Conservation (phyloP, 2,113 vertebrate genomes). For the Rhineura floridana region DNA sequence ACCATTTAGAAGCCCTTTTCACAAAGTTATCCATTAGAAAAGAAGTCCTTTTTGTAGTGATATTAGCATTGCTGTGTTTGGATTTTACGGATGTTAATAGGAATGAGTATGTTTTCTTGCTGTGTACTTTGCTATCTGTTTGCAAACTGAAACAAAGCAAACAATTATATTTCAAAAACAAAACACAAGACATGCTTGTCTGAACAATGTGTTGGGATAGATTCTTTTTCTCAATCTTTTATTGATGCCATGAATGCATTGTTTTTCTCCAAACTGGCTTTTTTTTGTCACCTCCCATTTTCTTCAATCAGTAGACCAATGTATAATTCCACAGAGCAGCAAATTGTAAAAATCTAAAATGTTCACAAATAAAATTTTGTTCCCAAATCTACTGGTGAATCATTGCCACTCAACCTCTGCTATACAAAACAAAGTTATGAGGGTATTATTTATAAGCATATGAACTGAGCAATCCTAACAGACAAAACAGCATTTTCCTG, state of each 20-base stretch:
- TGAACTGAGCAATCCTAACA: neutral
- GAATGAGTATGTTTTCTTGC: conserved; percentile 57
- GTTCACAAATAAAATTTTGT: conserved; percentile 71
- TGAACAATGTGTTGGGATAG: conserved; percentile 59
- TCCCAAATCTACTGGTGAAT: conserved; percentile 54
- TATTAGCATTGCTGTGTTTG: conserved; percentile 35
- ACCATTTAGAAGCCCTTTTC: conserved; percentile 42
- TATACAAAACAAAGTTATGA: conserved; percentile 17
- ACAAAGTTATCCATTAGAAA: conserved; percentile 34
- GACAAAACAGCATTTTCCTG: neutral
- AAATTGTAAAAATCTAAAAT: conserved; percentile 62
- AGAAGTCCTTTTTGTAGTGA: conserved; percentile 44
- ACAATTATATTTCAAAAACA: conserved; percentile 7
- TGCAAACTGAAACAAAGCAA: conserved; percentile 53
- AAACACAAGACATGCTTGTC: no score
- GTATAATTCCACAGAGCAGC: conserved; percentile 57
- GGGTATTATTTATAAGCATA: neutral
- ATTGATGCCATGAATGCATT: conserved; percentile 63
- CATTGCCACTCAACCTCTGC: conserved; percentile 37
- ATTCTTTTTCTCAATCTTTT: conserved; percentile 64
- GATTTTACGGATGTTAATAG: conserved; percentile 54
- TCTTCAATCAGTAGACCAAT: neutral
- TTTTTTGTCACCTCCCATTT: neutral
- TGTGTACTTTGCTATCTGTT: conserved; percentile 30
- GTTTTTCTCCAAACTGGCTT: conserved; percentile 6